A percentile compares a stretch with the other conserved stretches of the same genome.
Conservation (phyloP, 2,113 vertebrate species). For the Oxyura jamaicensis region DNA sequence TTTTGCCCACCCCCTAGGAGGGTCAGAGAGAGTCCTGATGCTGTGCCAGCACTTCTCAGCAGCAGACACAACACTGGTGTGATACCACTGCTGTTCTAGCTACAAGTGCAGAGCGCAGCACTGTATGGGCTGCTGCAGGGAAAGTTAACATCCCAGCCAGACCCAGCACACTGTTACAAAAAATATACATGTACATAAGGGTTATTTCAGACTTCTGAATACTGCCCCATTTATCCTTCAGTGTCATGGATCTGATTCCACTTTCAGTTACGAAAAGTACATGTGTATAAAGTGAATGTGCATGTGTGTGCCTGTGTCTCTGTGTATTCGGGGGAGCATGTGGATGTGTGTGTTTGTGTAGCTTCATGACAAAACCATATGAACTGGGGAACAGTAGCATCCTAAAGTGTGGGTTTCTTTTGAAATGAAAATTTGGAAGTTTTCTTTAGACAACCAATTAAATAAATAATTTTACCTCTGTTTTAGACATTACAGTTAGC, state of each 20-base stretch:
- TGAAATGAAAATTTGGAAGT: not conserved
- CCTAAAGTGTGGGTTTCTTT: not conserved
- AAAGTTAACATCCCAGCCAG: too few species aligned
- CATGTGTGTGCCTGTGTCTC: not conserved
- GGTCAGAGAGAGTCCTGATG: too few species aligned
- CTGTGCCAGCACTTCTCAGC: too few species aligned
- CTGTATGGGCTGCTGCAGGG: too few species aligned
- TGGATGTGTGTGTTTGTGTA: not conserved
- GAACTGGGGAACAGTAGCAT: not conserved
- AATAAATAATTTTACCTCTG: not conserved
- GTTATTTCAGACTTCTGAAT: not conserved
- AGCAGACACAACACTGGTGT: too few species aligned
- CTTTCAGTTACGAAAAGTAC: not conserved
- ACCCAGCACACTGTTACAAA: too few species aligned
- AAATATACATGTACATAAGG: rapidly evolving
- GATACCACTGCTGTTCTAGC: too few species aligned
- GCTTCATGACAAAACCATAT: not conserved
- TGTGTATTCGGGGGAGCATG: too few species aligned
- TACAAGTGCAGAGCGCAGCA: too few species aligned
- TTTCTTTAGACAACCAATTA: not conserved
- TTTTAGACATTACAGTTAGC: not conserved
- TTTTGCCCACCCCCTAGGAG: too few species aligned
- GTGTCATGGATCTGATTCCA: not conserved
- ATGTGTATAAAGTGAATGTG: not conserved
- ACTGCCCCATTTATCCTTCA: not conserved